phyloP scores from a whole-genome alignment of 1,140 invertebrate species.

The Notospermus geniculatus region DNA sequence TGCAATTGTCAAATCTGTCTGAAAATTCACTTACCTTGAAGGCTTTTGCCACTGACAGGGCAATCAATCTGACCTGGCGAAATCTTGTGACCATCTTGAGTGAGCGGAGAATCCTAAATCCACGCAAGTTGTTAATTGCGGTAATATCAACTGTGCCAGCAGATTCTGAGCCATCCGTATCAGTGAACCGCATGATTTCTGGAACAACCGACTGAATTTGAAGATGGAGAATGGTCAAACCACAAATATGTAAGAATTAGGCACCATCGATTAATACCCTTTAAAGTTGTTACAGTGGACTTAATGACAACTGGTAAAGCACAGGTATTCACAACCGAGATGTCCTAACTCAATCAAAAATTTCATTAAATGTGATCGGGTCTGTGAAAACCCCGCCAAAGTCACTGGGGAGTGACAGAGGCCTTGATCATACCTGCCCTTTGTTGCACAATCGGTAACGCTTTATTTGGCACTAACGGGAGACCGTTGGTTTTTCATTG shows the following conservation, averaged over 20 bases:
- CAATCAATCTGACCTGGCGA: conserved; percentile 33
- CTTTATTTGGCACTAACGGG: too few species aligned
- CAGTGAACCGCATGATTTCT: conserved; percentile 4
- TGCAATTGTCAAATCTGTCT: too few species aligned
- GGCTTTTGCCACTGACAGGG: conserved; percentile 31
- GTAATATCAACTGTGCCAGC: conserved; percentile 5
- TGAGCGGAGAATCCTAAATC: conserved; percentile 33
- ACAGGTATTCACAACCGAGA: too few species aligned
- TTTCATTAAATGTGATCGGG: too few species aligned
- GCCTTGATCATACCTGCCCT: too few species aligned
- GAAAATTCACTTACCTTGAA: conserved; percentile 23
- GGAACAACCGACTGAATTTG: background rate
- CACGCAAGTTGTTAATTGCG: conserved; percentile 32
- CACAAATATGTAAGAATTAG: conserved; percentile 14
- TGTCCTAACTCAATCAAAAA: too few species aligned
- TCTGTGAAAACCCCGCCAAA: conserved; percentile 18
- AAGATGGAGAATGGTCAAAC: background rate
- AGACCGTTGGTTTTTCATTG: too few species aligned
- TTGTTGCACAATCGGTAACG: too few species aligned
- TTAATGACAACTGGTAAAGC: too few species aligned
- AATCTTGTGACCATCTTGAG: conserved; percentile 40
- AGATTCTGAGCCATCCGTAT: background rate
- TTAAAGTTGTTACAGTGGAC: conserved; percentile 13
- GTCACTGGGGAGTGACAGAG: too few species aligned
- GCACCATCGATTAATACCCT: too few species aligned